phyloP scores from a whole-genome alignment of 2,797 vertebrate species.

The Pseudochaenichthys georgianus region DNA sequence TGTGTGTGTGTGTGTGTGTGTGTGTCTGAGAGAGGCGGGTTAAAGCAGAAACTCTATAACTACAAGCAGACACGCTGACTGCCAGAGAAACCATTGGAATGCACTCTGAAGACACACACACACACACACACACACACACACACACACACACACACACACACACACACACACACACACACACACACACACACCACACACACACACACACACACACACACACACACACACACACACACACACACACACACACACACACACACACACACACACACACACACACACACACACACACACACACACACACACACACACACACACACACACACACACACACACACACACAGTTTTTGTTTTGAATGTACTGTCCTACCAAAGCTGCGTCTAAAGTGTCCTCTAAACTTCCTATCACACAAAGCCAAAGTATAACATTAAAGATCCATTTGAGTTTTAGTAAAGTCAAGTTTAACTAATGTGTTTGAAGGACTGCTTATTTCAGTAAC shows the following conservation, averaged over 20 bases:
- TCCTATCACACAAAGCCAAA: background rate
- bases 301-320: conserved; percentile 39
- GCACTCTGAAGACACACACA: conserved; percentile 59
- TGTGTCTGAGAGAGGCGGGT: background rate
- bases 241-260: no score
- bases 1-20: conserved; percentile 2
- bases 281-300: conserved; percentile 45
- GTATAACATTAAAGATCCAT: background rate
- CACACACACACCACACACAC: no score
- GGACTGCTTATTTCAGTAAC: background rate
- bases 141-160: conserved; percentile 41
- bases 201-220: conserved; percentile 43
- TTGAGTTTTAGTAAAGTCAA: background rate
- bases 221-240: no score
- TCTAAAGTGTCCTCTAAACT: background rate
- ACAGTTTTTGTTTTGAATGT: background rate
- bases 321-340: conserved; percentile 43
- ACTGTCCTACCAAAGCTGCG: no score
- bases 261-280: no score
- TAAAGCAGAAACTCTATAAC: conserved; percentile 46
- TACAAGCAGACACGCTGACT: conserved; percentile 66
- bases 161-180: no score
- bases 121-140: conserved; percentile 37
- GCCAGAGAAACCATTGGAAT: conserved; percentile 76
- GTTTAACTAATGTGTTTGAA: background rate